These are phyloP conservation scores for Caenorhabditis briggsae DNA, from an alignment of 1,140 invertebrate genomes.

Conservation along the genomic window DNA sequence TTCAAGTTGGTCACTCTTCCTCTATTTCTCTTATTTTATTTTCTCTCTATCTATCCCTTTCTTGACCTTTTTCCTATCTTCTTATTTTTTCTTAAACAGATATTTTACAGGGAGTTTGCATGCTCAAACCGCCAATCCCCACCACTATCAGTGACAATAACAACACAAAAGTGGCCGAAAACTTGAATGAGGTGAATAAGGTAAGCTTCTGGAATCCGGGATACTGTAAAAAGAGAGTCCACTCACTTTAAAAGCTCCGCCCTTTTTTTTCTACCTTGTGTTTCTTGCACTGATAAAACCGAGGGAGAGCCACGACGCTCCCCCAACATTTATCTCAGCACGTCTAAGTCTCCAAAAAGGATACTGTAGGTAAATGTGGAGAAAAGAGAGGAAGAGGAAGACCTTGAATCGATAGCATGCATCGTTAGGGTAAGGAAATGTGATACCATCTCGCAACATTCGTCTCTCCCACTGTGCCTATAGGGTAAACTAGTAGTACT, in stretches of 20 bases:
- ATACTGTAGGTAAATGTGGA: slow-evolving; percentile 21
- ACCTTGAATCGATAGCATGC: slow-evolving; percentile 53
- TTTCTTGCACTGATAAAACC: slow-evolving; percentile 53
- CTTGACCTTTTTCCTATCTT: slow-evolving; percentile 12
- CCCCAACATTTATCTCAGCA: not conserved
- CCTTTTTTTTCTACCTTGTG: slow-evolving; percentile 26
- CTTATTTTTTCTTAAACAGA: slow-evolving; percentile 6
- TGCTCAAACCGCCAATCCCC: slow-evolving; percentile 16
- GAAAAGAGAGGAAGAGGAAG: not conserved
- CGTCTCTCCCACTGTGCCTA: slow-evolving; percentile 7
- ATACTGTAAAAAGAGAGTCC: slow-evolving; percentile 10
- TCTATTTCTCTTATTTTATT: slow-evolving; percentile 8
- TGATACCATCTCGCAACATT: slow-evolving; percentile 56
- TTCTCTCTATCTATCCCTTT: slow-evolving; percentile 38
- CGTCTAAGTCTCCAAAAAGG: slow-evolving; percentile 13
- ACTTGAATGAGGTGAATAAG: slow-evolving; percentile 47
- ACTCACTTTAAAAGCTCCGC: slow-evolving; percentile 20
- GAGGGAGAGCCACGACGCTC: slow-evolving; percentile 32
- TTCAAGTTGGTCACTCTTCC: slow-evolving; percentile 45
- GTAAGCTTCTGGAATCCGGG: not conserved
- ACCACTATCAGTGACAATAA: slow-evolving; percentile 12
- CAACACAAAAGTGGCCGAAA: slow-evolving; percentile 32
- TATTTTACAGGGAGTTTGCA: slow-evolving; percentile 47
- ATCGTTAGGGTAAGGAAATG: slow-evolving; percentile 54
- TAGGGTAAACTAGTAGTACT: not conserved